These are phyloP conservation scores for Mandrillus leucophaeus DNA, from an alignment of 2,113 vertebrate species.

Conservation along the genomic window DNA sequence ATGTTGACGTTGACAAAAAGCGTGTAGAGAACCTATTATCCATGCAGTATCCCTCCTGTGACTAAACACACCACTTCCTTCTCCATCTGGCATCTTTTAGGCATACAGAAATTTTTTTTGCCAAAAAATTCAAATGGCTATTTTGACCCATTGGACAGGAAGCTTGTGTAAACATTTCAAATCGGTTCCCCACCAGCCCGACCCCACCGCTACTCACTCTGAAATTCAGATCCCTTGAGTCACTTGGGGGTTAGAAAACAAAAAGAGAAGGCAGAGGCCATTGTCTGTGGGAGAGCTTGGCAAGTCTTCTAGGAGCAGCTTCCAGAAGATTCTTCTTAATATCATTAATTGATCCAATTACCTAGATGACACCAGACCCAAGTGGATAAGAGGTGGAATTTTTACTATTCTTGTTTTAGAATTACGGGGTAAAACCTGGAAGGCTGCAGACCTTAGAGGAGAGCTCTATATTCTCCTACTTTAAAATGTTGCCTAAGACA, in stretches of 20 bases:
- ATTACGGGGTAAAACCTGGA: background rate
- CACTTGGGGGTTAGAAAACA: background rate
- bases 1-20: conserved; percentile 15
- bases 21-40: background rate
- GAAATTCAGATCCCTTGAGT: background rate
- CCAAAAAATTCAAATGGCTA: conserved; percentile 26
- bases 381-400: no score
- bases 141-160: background rate
- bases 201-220: background rate
- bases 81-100: conserved; percentile 20
- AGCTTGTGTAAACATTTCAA: conserved; percentile 14
- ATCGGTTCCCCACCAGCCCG: background rate
- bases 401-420: background rate
- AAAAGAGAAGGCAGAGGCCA: no score
- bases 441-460: background rate
- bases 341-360: background rate
- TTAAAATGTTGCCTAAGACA: background rate
- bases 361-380: background rate
- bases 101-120: background rate
- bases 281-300: background rate
- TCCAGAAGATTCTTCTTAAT: background rate
- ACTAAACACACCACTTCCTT: background rate
- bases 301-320: background rate
- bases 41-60: background rate
- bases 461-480: background rate